phyloP scores from a whole-genome alignment of 2,797 vertebrate genomes.

The Esox masquinongy region DNA sequence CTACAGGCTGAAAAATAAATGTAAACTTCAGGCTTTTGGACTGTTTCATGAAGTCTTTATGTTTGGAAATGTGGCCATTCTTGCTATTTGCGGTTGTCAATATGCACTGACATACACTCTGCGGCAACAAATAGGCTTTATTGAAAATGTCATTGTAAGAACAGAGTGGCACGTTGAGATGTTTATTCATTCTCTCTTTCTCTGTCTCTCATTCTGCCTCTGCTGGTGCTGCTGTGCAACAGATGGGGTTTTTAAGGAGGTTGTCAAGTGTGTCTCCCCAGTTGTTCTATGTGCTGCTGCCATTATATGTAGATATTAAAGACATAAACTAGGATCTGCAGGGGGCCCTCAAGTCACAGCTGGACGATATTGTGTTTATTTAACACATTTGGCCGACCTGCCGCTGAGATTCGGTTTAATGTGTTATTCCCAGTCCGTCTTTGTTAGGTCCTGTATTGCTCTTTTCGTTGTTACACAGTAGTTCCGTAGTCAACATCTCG shows the following conservation, averaged over 20 bases:
- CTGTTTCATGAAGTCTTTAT: constrained; percentile 29
- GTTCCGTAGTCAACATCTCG: not conserved
- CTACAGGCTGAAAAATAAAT: constrained; percentile 41
- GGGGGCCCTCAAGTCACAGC: constrained; percentile 29
- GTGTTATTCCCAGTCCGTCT: constrained; percentile 18
- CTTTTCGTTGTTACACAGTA: not conserved
- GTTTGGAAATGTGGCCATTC: constrained; percentile 22
- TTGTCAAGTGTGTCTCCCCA: constrained; percentile 48
- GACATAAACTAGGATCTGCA: constrained; percentile 40
- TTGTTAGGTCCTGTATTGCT: not conserved
- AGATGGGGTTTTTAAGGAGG: constrained; percentile 64
- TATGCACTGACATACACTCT: constrained; percentile 10
- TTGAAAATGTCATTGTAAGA: constrained; percentile 32
- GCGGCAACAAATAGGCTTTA: constrained; percentile 17
- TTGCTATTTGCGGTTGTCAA: constrained; percentile 33
- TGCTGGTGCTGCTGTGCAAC: constrained; percentile 45
- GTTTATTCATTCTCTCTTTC: not conserved
- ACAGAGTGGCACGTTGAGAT: constrained; percentile 26
- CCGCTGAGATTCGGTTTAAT: not conserved
- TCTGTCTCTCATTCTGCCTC: not conserved
- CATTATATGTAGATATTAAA: constrained; percentile 51
- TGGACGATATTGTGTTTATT: constrained; percentile 16
- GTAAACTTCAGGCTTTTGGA: constrained; percentile 39
- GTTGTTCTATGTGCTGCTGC: constrained; percentile 31
- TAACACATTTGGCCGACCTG: not conserved